Base-by-base conservation (phyloP, 2,888 invertebrate species). In the Acleris emargana region DNA sequence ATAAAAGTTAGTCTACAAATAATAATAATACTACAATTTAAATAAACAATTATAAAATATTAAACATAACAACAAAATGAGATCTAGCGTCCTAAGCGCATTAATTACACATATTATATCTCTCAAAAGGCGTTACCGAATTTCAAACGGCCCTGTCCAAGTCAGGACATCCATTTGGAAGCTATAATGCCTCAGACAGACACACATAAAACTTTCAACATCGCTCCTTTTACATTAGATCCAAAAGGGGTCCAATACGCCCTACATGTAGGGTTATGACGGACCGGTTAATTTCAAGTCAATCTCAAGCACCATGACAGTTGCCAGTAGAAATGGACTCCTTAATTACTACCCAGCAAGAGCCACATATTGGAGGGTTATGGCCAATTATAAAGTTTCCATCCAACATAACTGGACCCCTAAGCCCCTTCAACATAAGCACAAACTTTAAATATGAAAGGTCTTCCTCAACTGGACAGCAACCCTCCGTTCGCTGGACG, bases 331-430 rank as follows among this genome's bases (percentile, higher is more conserved):
- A 81, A 66, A 84, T 83, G 78, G 82, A 79, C 78, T 79, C 80
- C 86, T 88, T 89, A 90, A 90, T 89, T 88, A 89, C 83, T 71
- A 73, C 76, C 78, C 78, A 74, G 78, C 76, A 81, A 82, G 80
- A 83, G 77, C 80, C 81, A 80, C 80, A 79, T 83, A 86, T 87
- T 76, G 77, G 82, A 79, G 84, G 83, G 87, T 81, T 83, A 86
- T 82, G 83, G 83, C 88, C 89, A 91, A 90, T 90, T 91, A 91
- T 88, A 90, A 90, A 90, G 86, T 91, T 91, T 85, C 77, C 75
- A 73, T 64, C 88, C 84, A 84, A 59, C 73, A 63, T 69, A 45
- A 49, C 25, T 13, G 73, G 84, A 82, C 58, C 83, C 69, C 25
- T 47, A 43, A 2, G 20, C 49, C 64, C 9, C 42, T 67, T 58